Evolutionary conservation across 2,888 invertebrate genomes (phyloP), one percentile per base, ranked within the genome.

Genomic region (Conistra vaccinii): DNA sequence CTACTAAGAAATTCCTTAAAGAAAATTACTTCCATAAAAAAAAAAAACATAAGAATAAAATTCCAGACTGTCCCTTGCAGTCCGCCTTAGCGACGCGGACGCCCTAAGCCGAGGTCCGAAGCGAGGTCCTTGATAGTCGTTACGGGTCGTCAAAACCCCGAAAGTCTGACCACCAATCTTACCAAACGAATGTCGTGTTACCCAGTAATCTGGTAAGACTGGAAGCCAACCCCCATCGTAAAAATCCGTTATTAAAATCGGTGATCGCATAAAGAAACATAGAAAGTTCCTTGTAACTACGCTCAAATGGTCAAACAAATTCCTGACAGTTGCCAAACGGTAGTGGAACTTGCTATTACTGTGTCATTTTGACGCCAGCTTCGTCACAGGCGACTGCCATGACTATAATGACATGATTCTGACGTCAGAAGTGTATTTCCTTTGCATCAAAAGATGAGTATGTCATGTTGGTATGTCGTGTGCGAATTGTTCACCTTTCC

Each of bases 281-380:
- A 57, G 42, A 61, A 53, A 51, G 39, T 45, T 26, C 20, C 9
- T n/a, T 74, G 60, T 72, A 69, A 32, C 69, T 29, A 45, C 42
- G 17, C 48, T 45, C 51, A n/a, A 57, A 45, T 35, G 17, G 42
- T 45, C 51, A n/a, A 57, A 23, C 1, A 9, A 53, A 75, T 62
- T 29, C 69, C n/a, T 20, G 7, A 35, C 29, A 12, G 42, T 62
- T 84, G 84, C 80, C 82, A 82, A 84, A 84, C 35, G 20, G 12
- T 61, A 55, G 55, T 72, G 80, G 84, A 82, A 82, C 75, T 69
- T 75, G 68, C 80, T 83, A 26, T 67, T 60, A 66, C 67, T 26
- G 4, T 75, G 71, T 67, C 48, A 84, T 82, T 72, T 82, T 80
- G 75, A 75, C 82, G 84, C 80, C 84, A 80, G 60, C 23, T 6